Percentiles rank a stretch among this genome's conserved stretches.
These are phyloP conservation scores for Chymomyza fuscimana DNA, from an alignment of 2,888 invertebrate genomes.

Conservation along the genomic window DNA sequence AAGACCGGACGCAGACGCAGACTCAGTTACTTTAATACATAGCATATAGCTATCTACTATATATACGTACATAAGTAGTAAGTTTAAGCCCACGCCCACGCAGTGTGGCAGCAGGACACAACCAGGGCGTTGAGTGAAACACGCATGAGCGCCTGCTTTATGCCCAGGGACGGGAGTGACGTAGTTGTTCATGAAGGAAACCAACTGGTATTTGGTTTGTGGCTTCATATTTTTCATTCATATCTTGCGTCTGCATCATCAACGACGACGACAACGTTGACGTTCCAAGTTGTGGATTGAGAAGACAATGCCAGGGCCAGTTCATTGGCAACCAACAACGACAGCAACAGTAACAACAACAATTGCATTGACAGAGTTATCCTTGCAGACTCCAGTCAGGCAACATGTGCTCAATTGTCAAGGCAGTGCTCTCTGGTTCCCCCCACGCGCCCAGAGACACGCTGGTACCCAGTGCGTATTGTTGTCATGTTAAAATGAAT, in stretches of 20 bases:
- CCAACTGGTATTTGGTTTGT: conserved; percentile 53
- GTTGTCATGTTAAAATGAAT: conserved; percentile 44
- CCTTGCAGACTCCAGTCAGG: not conserved
- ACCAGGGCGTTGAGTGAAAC: conserved; percentile 9
- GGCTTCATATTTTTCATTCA: conserved; percentile 72
- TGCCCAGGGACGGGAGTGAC: conserved; percentile 8
- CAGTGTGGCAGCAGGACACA: not conserved
- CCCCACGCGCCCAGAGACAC: not conserved
- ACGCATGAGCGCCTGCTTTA: conserved; percentile 59
- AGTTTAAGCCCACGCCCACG: conserved; percentile 1
- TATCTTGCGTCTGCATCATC: conserved; percentile 73
- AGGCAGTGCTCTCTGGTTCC: not conserved
- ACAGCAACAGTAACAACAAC: conserved; percentile 45
- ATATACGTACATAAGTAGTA: not conserved
- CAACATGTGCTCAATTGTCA: not conserved
- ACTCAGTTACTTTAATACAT: not conserved
- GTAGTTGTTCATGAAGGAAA: not conserved
- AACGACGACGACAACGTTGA: conserved; percentile 38
- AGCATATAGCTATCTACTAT: not conserved
- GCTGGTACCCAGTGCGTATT: not conserved
- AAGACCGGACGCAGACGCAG: not conserved
- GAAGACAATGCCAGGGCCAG: conserved; percentile 21
- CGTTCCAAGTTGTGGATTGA: conserved; percentile 2
- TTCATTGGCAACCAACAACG: conserved; percentile 71
- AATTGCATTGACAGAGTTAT: not conserved